Percentiles rank a stretch among this genome's conserved stretches.
Evolutionary conservation across 2,888 invertebrate species (phyloP).

Genomic region (Scaeva pyrastri): DNA sequence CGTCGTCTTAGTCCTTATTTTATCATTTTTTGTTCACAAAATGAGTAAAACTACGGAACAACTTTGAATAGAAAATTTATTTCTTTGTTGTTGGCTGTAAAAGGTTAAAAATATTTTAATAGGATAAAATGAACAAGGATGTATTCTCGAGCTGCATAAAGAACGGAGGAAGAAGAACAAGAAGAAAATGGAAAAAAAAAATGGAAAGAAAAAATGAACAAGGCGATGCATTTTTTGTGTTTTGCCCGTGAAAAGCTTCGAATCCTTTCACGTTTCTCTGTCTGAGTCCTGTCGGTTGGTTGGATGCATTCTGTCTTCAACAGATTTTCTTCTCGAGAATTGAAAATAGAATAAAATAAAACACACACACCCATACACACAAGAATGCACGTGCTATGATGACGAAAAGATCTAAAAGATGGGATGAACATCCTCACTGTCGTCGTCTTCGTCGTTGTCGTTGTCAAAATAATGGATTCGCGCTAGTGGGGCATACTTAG

Average conservation of each 20-base stretch:
- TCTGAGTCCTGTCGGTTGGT: slow-evolving; percentile 66
- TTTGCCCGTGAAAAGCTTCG: slow-evolving; percentile 30
- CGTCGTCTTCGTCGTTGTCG: slow-evolving; percentile 25
- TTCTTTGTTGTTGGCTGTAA: slow-evolving; percentile 31
- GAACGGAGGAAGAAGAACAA: slow-evolving; percentile 27
- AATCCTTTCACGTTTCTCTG: slow-evolving; percentile 68
- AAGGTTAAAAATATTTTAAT: slow-evolving; percentile 66
- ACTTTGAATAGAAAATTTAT: slow-evolving; percentile 56
- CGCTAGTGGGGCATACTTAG: slow-evolving; percentile 1
- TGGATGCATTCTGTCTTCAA: slow-evolving; percentile 62
- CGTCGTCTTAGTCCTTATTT: background rate
- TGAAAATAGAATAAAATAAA: background rate
- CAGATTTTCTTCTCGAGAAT: slow-evolving; percentile 48
- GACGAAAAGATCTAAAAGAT: slow-evolving; percentile 17
- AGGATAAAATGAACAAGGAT: slow-evolving; percentile 45
- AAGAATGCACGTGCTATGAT: slow-evolving; percentile 50
- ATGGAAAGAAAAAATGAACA: background rate
- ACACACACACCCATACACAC: background rate
- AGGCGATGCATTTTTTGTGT: slow-evolving; percentile 22
- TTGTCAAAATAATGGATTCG: slow-evolving; percentile 27
- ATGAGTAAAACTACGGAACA: slow-evolving; percentile 42
- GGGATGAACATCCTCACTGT: slow-evolving; percentile 25
- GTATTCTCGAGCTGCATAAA: background rate
- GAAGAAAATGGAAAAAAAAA: background rate
- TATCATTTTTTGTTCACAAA: background rate